phyloP scores from a whole-genome alignment of 1,140 invertebrate genomes.

The Cydia splendana region DNA sequence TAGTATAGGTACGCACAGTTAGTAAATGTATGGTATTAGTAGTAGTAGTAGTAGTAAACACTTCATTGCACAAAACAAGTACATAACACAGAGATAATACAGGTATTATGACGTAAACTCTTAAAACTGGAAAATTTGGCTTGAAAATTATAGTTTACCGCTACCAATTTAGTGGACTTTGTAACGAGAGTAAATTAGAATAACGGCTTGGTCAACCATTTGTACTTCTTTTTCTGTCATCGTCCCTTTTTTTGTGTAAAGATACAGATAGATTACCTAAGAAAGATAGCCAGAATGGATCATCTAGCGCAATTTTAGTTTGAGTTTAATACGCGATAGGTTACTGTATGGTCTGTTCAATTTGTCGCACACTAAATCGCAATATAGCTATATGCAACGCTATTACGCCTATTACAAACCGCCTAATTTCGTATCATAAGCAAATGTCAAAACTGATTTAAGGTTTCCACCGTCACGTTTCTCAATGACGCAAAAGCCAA shows the following conservation, averaged over 20 bases:
- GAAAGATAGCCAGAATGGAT: too few species aligned
- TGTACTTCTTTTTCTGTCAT: not conserved
- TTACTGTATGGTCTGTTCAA: not conserved
- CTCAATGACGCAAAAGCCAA: slow-evolving; percentile 31
- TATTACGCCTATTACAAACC: slow-evolving; percentile 7
- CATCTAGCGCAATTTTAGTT: not conserved
- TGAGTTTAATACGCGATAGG: not conserved
- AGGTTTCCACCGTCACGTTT: slow-evolving; percentile 18
- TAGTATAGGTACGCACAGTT: not conserved
- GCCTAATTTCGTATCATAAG: slow-evolving; percentile 11
- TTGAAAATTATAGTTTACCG: not conserved
- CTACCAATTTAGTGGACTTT: not conserved
- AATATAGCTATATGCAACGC: not conserved
- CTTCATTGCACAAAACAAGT: too few species aligned
- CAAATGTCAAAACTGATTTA: slow-evolving; percentile 25
- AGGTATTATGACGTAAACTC: too few species aligned
- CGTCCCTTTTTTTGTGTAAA: not conserved
- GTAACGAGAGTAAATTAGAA: not conserved
- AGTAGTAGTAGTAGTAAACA: too few species aligned
- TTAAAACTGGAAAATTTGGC: not conserved
- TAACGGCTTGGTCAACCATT: not conserved
- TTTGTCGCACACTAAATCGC: not conserved
- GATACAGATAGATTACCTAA: not conserved
- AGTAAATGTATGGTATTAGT: not conserved
- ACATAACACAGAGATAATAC: too few species aligned